Evolutionary conservation across 2,888 invertebrate genomes (phyloP).

Genomic region (Argyresthia goedartella): DNA sequence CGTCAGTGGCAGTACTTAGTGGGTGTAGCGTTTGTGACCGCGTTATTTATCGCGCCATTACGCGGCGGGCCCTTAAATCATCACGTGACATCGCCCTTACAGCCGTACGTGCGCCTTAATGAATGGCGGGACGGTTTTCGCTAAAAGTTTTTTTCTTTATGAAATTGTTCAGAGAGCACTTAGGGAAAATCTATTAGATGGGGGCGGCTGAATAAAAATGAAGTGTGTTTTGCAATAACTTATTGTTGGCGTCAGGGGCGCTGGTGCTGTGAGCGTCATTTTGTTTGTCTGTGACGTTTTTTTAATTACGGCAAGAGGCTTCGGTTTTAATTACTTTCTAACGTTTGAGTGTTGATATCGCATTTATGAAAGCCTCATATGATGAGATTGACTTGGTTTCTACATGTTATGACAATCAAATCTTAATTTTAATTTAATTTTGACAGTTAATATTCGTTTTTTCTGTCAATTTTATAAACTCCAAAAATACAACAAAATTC

Average conservation of each 20-base stretch:
- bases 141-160: conserved; percentile 50
- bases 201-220: conserved; percentile 26
- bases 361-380: too few relatives aligned
- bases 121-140: conserved; percentile 52
- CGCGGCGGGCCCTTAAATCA: conserved; percentile 64
- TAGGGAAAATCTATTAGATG: conserved; percentile 57
- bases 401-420: neutral
- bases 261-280: neutral
- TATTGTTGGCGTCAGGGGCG: neutral
- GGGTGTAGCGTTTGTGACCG: conserved; percentile 43
- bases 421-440: too few relatives aligned
- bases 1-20: conserved; percentile 43
- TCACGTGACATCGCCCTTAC: conserved; percentile 56
- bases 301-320: neutral
- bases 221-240: conserved; percentile 12
- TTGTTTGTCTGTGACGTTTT: conserved; percentile 2
- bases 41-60: conserved; percentile 71
- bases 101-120: conserved; percentile 56
- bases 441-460: too few relatives aligned
- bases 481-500: too few relatives aligned
- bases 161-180: conserved; percentile 60
- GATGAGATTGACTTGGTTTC: too few relatives aligned
- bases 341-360: too few relatives aligned
- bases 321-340: neutral
- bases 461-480: too few relatives aligned